Evolutionary conservation across 2,797 vertebrate species (phyloP).

Genomic region (Bradypus variegatus): DNA sequence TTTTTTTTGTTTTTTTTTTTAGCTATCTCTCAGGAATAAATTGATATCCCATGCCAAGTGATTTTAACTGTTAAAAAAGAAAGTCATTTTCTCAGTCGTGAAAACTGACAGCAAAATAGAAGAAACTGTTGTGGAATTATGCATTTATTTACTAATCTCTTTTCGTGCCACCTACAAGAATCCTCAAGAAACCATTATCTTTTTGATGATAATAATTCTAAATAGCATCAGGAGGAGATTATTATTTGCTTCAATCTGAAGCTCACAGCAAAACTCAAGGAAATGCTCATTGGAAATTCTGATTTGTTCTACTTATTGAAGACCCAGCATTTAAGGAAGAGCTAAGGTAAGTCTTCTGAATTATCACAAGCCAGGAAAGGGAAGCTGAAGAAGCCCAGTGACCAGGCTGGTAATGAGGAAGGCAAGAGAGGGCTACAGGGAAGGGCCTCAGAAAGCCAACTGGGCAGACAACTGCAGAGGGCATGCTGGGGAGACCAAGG

Average conservation of each 20-base stretch:
- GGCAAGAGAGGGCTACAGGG: neutral
- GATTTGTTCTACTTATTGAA: neutral
- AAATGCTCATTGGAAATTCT: neutral
- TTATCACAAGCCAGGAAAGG: neutral
- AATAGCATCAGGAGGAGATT: neutral
- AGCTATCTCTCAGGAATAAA: neutral
- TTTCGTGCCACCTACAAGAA: neutral
- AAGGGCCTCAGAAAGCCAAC: neutral
- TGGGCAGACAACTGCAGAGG: neutral
- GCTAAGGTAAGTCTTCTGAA: neutral
- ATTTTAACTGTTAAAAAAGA: neutral
- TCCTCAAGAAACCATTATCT: neutral
- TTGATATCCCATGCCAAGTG: neutral
- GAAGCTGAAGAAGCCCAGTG: neutral
- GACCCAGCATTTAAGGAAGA: neutral
- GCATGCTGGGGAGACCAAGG: neutral
- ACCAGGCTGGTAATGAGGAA: neutral
- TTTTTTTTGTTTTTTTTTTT: neutral
- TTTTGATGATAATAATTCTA: neutral
- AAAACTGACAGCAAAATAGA: neutral
- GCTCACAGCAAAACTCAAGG: neutral
- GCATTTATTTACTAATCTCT: neutral
- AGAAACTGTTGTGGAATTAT: neutral
- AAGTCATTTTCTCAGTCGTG: neutral
- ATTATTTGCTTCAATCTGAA: neutral